Evolutionary conservation across 2,797 vertebrate genomes (phyloP).

Genomic region (Acipenser ruthenus): DNA sequence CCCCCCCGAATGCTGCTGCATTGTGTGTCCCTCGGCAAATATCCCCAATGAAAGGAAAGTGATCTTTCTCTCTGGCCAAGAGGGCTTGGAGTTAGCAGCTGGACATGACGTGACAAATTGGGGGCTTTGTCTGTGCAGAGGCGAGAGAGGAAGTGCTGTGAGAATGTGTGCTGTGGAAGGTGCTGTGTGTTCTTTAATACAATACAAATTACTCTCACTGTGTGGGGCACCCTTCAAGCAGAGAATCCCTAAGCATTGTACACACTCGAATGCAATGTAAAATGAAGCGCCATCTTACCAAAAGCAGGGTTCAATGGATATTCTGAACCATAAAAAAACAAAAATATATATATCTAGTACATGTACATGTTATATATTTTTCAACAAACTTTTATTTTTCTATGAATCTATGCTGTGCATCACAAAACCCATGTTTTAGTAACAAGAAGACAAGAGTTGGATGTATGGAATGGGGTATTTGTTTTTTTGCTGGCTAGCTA

Average conservation of each 20-base stretch:
- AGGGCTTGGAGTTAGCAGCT: conserved; percentile 40
- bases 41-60: conserved; percentile 49
- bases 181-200: too few relatives aligned
- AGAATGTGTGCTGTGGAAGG: neutral
- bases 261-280: too few relatives aligned
- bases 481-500: conserved; percentile 15
- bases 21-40: conserved; percentile 47
- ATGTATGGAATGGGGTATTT: neutral
- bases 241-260: too few relatives aligned
- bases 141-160: conserved; percentile 21
- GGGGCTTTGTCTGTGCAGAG: conserved; percentile 41
- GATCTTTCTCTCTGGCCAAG: conserved; percentile 36
- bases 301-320: too few relatives aligned
- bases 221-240: too few relatives aligned
- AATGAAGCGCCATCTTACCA: too few relatives aligned
- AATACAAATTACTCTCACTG: too few relatives aligned
- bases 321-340: conserved; percentile 72
- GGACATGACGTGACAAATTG: conserved; percentile 54
- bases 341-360: conserved; percentile 23
- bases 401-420: neutral
- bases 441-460: too few relatives aligned
- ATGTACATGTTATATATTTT: too few relatives aligned
- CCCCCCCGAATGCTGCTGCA: conserved; percentile 24
- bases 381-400: too few relatives aligned
- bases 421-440: neutral